Evolutionary conservation across 2,888 invertebrate genomes (phyloP), one percentile per base, ranked within the genome.

Genomic region (Leuctra nigra): DNA sequence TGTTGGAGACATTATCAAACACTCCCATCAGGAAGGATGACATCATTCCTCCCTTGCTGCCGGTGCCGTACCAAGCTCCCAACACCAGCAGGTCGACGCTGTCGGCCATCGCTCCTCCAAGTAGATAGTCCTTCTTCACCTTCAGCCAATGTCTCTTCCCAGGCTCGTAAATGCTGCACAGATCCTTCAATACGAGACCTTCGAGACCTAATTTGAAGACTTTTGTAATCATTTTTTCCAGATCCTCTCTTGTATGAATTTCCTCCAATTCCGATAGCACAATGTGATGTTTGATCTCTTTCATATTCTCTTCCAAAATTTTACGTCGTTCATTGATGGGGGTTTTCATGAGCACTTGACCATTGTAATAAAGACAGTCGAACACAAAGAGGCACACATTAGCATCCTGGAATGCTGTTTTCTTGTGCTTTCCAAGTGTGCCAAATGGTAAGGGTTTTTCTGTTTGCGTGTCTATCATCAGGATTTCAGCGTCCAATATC

Each of bases 141-240:
- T 97, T 97, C 59, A 96, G 70, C 96, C 96, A 97, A 68, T 93
- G 93, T 18, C 96, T 77, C 68, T 94, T 96, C 1, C 95, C 96
- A 0, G 96, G 95, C 68, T 93, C 91, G 72, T 96, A 96, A 22
- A 79, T 79, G 59, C 92, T 83, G 74, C 85, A 75, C 6, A 82
- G 72, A 70, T 89, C 91, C 71, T 97, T 97, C 0, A 97, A 74
- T 0, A 97, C 94, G 11, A 97, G 77, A 0, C 96, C 96, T 76
- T 97, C 96, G 38, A 96, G 73, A 1, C 94, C 92, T 62, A 88
- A 76, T 68, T 85, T 81, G 57, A 96, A 75, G 0, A 93, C 91
- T 73, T 86, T 82, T 33, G 84, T 85, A 65, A 95, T 92, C 87
- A 94, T 89, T 58, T 80, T 74, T 7, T 87, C 82, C 61, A 96